Evolutionary conservation across 2,888 invertebrate genomes (phyloP), one percentile per base, ranked within the genome.

Genomic region (Brachypterus glaber): DNA sequence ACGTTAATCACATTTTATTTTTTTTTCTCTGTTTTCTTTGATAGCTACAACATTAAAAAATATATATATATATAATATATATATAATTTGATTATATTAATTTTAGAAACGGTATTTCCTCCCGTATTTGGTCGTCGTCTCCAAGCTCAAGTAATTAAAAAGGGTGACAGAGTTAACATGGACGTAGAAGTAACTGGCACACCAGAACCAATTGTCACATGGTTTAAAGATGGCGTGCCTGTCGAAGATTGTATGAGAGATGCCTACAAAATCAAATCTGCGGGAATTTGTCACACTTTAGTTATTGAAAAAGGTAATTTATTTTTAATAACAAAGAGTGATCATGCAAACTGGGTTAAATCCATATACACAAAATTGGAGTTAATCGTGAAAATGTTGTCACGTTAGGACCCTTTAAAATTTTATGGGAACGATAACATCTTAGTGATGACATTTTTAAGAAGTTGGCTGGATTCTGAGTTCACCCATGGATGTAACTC

Each of bases 131-230:
- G 83, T 2, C 75, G 82, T 51, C 73, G 85, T 35, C 71, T 87
- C 33, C 82, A 83, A 66, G 81, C 83, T 3, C 79, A 81, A 61
- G 78, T 80, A 7, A 76, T 78, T 4, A 79, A 79, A 50, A 76
- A 76, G 48, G 79, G 79, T 7, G 81, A 83, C 51, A 71, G 82
- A 39, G 71, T 82, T 4, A 71, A 73, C 11, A 77, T 85, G 76
- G 82, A 82, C 61, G 77, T 82, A 3, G 83, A 84, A 63, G 79
- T 86, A 2, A 79, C 79, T n/a, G 86, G 84, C 29, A 76, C 78
- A 24, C 86, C 86, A 1, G 76, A 77, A 33, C 85, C 86, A 2
- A 71, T 73, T 1, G 74, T 87, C 1, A 74, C 72, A 2, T 86
- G 85, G 85, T 73, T 72, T 51, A 81, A 82, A 57, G 79, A 87